These are phyloP conservation scores for Melangyna quadrimaculata DNA, from an alignment of 2,888 invertebrate genomes.

Conservation along the genomic window DNA sequence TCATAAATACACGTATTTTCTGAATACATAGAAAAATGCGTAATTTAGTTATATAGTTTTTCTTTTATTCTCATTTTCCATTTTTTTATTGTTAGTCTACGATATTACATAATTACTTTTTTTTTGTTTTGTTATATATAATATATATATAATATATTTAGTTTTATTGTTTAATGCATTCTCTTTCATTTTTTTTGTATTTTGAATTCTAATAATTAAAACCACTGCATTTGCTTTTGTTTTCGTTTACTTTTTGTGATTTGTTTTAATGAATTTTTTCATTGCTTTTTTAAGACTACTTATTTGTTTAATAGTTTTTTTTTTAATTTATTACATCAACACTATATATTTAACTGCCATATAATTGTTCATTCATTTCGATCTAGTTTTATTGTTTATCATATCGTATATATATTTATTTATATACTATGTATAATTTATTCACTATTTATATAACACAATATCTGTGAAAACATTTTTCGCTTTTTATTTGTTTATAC, in stretches of 20 bases:
- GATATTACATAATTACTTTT: conserved; percentile 57
- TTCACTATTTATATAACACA: conserved; percentile 52
- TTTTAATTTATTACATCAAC: conserved; percentile 63
- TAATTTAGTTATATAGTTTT: conserved; percentile 55
- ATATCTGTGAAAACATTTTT: conserved; percentile 40
- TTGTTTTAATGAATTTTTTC: conserved; percentile 58
- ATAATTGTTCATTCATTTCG: conserved; percentile 66
- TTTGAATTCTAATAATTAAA: conserved; percentile 40
- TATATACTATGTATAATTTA: conserved; percentile 66
- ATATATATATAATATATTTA: conserved; percentile 61
- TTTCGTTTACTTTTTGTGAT: conserved; percentile 15
- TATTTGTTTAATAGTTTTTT: conserved; percentile 64
- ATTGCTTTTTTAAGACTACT: conserved; percentile 62
- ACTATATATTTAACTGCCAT: conserved; percentile 63
- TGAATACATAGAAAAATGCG: conserved; percentile 59
- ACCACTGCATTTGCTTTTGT: conserved; percentile 58
- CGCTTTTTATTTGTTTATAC: conserved; percentile 60
- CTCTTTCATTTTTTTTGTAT: conserved; percentile 19
- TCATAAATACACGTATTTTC: conserved; percentile 36
- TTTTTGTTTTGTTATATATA: conserved; percentile 28
- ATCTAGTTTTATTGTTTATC: conserved; percentile 58
- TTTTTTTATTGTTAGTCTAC: conserved; percentile 62
- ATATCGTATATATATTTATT: conserved; percentile 54
- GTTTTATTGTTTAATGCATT: conserved; percentile 62
- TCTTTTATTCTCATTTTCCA: conserved; percentile 70